A percentile compares a stretch with the other conserved stretches of the same genome.
Conservation (phyloP, 2,888 invertebrate species). For the Drosophila mercatorum region DNA sequence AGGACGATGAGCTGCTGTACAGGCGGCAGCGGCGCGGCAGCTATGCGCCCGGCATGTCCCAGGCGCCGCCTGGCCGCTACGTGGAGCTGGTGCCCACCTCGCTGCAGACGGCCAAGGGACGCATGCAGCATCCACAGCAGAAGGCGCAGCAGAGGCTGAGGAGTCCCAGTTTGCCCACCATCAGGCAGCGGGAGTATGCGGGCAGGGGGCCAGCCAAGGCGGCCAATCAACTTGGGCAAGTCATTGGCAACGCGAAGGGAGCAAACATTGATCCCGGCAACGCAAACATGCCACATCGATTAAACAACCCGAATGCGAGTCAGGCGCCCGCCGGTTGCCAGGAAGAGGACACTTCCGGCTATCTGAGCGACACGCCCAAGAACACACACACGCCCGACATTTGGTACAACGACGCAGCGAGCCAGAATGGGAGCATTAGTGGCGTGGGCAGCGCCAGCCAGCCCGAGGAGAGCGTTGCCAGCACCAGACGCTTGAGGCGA, state of each 20-base stretch:
- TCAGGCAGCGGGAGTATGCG: slow-evolving; percentile 84
- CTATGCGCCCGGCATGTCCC: slow-evolving; percentile 70
- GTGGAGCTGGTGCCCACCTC: slow-evolving; percentile 73
- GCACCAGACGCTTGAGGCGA: slow-evolving; percentile 59
- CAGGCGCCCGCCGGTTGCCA: slow-evolving; percentile 82
- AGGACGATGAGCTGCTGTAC: slow-evolving; percentile 68
- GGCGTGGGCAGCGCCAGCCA: slow-evolving; percentile 67
- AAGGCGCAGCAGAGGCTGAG: slow-evolving; percentile 82
- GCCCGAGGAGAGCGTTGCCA: slow-evolving; percentile 38
- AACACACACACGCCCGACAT: slow-evolving; percentile 86
- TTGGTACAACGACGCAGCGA: slow-evolving; percentile 83
- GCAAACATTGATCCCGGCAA: slow-evolving; percentile 72
- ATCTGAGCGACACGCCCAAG: slow-evolving; percentile 91
- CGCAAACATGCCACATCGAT: slow-evolving; percentile 62
- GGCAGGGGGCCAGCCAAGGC: slow-evolving; percentile 71
- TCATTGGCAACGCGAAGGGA: slow-evolving; percentile 45
- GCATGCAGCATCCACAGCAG: slow-evolving; percentile 75
- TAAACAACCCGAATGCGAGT: slow-evolving; percentile 74
- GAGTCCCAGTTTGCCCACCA: slow-evolving; percentile 90
- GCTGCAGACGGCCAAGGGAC: slow-evolving; percentile 81
- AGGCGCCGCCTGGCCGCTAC: slow-evolving; percentile 51
- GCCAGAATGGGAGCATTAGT: slow-evolving; percentile 76
- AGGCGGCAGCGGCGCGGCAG: slow-evolving; percentile 60
- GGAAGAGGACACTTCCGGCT: slow-evolving; percentile 92
- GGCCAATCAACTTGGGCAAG: slow-evolving; percentile 64